Percentiles rank a stretch among this genome's conserved stretches.
These are phyloP conservation scores for Zaprionus taronus DNA, from an alignment of 1,140 invertebrate genomes.

Conservation along the genomic window DNA sequence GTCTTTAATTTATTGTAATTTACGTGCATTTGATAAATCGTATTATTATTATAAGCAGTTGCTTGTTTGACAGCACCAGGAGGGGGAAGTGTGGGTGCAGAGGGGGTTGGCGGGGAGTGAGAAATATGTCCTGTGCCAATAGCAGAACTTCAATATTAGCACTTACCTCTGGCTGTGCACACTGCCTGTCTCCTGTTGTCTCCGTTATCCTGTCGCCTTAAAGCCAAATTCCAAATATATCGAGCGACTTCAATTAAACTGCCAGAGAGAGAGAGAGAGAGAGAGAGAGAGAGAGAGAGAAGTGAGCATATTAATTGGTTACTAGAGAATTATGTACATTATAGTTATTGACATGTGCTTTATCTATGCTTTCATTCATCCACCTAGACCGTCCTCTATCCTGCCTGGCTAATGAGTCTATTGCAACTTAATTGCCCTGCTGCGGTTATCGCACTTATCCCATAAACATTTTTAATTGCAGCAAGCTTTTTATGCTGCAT, in stretches of 20 bases:
- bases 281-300: neutral
- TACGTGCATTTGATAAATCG: constrained; percentile 82
- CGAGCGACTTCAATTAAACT: constrained; percentile 18
- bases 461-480: constrained; percentile 1
- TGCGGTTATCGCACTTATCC: constrained; percentile 14
- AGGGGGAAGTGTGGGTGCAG: neutral
- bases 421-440: neutral
- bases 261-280: neutral
- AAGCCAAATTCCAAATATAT: constrained; percentile 14
- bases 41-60: constrained; percentile 80
- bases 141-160: constrained; percentile 13
- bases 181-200: neutral
- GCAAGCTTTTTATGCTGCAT: neutral
- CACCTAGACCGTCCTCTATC: neutral
- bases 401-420: neutral
- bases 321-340: neutral
- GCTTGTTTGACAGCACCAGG: constrained; percentile 21
- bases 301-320: neutral
- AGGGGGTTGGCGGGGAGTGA: neutral
- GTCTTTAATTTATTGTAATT: constrained; percentile 82
- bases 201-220: constrained; percentile 6
- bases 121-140: constrained; percentile 28
- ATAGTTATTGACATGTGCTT: neutral
- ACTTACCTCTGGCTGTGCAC: constrained; percentile 22
- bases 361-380: neutral